Conservation (phyloP, 2,888 invertebrate genomes). For the Drosophila mimica region DNA sequence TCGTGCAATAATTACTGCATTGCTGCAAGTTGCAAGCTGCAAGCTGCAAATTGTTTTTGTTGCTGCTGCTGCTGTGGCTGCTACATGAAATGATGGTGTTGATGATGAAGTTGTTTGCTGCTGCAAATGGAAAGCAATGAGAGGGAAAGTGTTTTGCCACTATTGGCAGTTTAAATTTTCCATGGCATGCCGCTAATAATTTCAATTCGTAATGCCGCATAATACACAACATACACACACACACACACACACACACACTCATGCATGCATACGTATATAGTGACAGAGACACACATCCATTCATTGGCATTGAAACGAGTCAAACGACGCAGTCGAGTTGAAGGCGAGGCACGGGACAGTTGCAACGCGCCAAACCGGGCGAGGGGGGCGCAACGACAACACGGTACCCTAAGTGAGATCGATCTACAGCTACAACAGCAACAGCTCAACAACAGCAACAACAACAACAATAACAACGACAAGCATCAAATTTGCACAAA, state of each 20-base stretch:
- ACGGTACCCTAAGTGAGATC: constrained; percentile 74
- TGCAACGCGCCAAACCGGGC: background rate
- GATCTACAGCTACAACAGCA: constrained; percentile 63
- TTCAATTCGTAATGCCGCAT: constrained; percentile 77
- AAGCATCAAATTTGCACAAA: constrained; percentile 65
- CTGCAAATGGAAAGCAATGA: constrained; percentile 83
- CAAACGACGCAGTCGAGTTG: constrained; percentile 36
- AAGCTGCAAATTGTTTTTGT: constrained; percentile 30
- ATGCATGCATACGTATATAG: constrained; percentile 2
- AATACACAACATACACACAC: constrained; percentile 70
- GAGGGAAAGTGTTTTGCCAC: constrained; percentile 82
- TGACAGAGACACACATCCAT: constrained; percentile 40
- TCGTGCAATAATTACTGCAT: constrained; percentile 83
- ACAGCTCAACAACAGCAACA: constrained; percentile 28
- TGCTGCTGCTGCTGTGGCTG: constrained; percentile 32
- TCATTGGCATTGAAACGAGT: constrained; percentile 81
- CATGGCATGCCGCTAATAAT: constrained; percentile 77
- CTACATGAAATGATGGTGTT: constrained; percentile 39
- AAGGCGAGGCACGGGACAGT: constrained; percentile 10
- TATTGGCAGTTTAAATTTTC: constrained; percentile 75
- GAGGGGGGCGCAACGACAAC: constrained; percentile 50
- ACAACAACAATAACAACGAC: constrained; percentile 40
- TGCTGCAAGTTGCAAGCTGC: constrained; percentile 65
- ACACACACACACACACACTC: constrained; percentile 7
- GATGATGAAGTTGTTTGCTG: constrained; percentile 51